These are phyloP conservation scores for Trachymyrmex septentrionalis DNA, from an alignment of 1,140 invertebrate genomes.

Conservation along the genomic window DNA sequence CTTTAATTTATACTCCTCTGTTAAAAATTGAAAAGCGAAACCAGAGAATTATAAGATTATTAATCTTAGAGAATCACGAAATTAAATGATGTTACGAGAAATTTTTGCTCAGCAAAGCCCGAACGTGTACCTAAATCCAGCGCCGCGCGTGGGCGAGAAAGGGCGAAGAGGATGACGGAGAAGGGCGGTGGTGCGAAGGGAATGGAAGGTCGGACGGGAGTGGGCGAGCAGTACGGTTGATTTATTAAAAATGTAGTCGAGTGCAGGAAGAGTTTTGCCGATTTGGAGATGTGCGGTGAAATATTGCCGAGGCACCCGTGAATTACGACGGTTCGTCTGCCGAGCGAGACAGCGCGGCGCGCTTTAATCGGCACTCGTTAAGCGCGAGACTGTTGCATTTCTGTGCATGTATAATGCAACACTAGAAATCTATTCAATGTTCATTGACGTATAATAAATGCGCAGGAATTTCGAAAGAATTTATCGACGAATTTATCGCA, in stretches of 20 bases:
- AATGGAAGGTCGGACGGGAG: slow-evolving; percentile 34
- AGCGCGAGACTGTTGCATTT: slow-evolving; percentile 38
- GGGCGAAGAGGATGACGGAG: background rate
- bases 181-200: slow-evolving; percentile 10
- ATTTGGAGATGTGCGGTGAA: slow-evolving; percentile 38
- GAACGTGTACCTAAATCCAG: slow-evolving; percentile 16
- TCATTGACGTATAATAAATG: background rate
- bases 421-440: background rate
- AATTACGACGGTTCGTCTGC: slow-evolving; percentile 41
- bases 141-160: slow-evolving; percentile 35
- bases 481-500: background rate
- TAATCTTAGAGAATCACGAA: background rate
- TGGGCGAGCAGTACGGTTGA: slow-evolving; percentile 60
- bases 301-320: slow-evolving; percentile 26
- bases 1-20: background rate
- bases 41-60: background rate
- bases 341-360: slow-evolving; percentile 28
- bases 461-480: background rate
- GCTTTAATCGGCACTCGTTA: slow-evolving; percentile 43
- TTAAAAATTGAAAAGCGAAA: background rate
- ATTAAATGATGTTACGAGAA: background rate
- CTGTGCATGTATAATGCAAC: background rate
- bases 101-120: background rate
- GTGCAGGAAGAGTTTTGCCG: slow-evolving; percentile 35
- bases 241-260: slow-evolving; percentile 63